Conservation (phyloP, 1,140 invertebrate species). For the Rhopalosiphum maidis region DNA sequence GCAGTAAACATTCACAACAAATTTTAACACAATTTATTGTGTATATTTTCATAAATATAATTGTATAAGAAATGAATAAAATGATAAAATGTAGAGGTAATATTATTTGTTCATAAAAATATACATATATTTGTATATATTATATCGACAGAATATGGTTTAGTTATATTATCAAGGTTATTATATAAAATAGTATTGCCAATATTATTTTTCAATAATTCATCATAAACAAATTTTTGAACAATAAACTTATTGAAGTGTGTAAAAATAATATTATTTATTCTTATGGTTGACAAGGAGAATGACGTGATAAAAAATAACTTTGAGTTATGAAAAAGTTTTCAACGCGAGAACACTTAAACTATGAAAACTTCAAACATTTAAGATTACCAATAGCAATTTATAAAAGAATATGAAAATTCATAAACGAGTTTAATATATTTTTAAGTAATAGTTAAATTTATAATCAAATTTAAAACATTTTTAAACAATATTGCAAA, state of each 20-base stretch:
- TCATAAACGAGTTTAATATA: neutral
- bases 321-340: conserved; percentile 6
- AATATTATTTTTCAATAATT: neutral
- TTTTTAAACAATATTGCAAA: neutral
- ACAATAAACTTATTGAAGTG: neutral
- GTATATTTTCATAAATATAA: neutral
- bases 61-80: neutral
- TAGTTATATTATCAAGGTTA: neutral
- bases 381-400: neutral
- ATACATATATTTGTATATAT: neutral
- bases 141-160: neutral
- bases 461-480: neutral
- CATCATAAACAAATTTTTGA: neutral
- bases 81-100: neutral
- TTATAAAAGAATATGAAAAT: neutral
- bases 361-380: neutral
- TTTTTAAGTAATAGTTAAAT: neutral
- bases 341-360: neutral
- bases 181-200: neutral
- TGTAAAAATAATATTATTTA: neutral
- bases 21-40: neutral
- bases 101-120: neutral
- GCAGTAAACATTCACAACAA: neutral
- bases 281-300: neutral
- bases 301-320: neutral